These are phyloP conservation scores for Natator depressus DNA, from an alignment of 2,113 vertebrate species.

Conservation along the genomic window DNA sequence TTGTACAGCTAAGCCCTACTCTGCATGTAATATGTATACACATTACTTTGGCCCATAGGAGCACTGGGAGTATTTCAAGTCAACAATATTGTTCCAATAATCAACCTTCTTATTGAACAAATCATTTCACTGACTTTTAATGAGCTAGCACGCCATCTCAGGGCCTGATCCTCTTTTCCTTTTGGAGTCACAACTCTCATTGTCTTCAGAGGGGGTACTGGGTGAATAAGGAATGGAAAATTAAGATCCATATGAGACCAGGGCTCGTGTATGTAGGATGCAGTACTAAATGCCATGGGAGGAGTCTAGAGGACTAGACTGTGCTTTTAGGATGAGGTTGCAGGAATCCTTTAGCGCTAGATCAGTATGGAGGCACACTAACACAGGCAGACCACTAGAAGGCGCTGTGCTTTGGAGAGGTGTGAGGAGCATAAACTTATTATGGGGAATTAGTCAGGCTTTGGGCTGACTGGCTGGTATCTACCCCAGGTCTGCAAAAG, in stretches of 20 bases:
- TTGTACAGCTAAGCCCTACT: slow-evolving; percentile 54
- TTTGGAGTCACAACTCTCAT: neutral
- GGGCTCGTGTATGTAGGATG: neutral
- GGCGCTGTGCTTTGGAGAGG: neutral
- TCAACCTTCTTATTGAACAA: slow-evolving; percentile 12
- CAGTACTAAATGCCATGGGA: neutral
- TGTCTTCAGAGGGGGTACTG: neutral
- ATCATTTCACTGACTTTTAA: slow-evolving; percentile 24
- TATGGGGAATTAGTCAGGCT: neutral
- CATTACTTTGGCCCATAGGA: slow-evolving; percentile 14
- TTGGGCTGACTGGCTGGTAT: neutral
- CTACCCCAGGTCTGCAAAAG: rapidly evolving
- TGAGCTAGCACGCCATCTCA: neutral
- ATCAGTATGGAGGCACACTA: neutral
- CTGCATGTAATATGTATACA: slow-evolving; percentile 47
- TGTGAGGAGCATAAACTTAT: neutral
- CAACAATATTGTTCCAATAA: slow-evolving; percentile 24
- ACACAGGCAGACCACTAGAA: neutral
- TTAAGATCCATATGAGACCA: neutral
- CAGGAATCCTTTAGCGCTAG: neutral
- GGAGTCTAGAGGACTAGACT: neutral
- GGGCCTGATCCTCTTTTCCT: neutral
- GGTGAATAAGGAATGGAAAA: neutral
- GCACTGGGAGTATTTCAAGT: slow-evolving; percentile 30
- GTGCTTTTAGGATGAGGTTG: neutral